Conservation (phyloP, 2,113 vertebrate species). For the Tangachromis dhanisi region DNA sequence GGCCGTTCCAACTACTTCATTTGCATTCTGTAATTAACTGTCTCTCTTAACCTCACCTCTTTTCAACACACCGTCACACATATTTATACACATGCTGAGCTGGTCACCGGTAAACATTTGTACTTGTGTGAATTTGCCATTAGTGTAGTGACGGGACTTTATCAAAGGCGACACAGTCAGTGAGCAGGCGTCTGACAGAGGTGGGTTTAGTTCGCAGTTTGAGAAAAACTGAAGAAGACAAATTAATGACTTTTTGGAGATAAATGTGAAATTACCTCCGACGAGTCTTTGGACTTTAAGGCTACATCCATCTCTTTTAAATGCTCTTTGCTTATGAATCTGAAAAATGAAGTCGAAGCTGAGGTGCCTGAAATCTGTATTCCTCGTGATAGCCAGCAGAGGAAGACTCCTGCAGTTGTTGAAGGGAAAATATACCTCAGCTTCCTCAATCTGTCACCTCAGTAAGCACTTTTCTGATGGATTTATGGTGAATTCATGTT, state of each 20-base stretch:
- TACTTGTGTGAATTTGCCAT: slow-evolving; percentile 24
- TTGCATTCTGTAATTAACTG: slow-evolving; percentile 77
- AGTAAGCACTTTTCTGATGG: not conserved
- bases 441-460: not conserved
- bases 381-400: not conserved
- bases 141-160: slow-evolving; percentile 32
- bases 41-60: slow-evolving; percentile 21
- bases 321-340: not conserved
- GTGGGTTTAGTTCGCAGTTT: not conserved
- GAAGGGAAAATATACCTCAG: not conserved
- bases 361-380: not conserved
- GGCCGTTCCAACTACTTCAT: slow-evolving; percentile 65
- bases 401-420: not conserved
- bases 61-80: not conserved
- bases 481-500: not conserved
- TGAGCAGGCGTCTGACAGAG: not conserved
- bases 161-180: slow-evolving; percentile 33
- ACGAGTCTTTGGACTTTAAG: not conserved
- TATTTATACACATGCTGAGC: not conserved
- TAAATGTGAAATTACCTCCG: not conserved
- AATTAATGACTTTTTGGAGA: not conserved
- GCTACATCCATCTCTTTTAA: not conserved
- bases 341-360: not conserved
- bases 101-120: slow-evolving; percentile 30
- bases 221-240: not conserved